Base-by-base conservation (phyloP, 2,888 invertebrate genomes). In the Steromphala cineraria region DNA sequence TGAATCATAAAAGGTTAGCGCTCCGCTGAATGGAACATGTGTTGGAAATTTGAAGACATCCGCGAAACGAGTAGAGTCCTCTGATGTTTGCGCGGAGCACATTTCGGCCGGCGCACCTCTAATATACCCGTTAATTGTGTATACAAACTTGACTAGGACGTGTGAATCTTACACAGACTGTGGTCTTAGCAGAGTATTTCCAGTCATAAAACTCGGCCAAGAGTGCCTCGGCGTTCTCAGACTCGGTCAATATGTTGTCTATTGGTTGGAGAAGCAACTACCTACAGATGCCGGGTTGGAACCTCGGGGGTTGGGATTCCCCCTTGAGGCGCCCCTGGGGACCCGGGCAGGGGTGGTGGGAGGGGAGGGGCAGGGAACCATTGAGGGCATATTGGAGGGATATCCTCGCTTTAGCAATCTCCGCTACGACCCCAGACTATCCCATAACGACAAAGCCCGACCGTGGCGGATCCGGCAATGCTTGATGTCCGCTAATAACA, bases 11-110 rank as follows among this genome's bases (percentile, higher is more conserved):
- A 75, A 75, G 75, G 75, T 75, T 75, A 75, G 21, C 75, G 24
- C 52, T 53, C 53, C 24, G 36, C 76, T 55, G 53, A 76, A 28
- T 24, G 40, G 36, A 76, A 76, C 76, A 76, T 55, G 76, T 76
- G 76, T 55, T 76, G 76, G 76, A 76, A 76, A 76, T 55, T 76
- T 55, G 76, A 76, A 76, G 55, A 76, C 76, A 76, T 76, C 76
- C 55, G 53, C 76, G 76, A 76, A 15, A 31, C 46, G 53, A 75
- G 75, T 53, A 53, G 40, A 24, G 19, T 62, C 62, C 62, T 62
- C 78, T 31, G 52, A 62, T 62, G 36, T 67, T 67, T n/a, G 28
- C 36, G 67, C 78, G 31, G 46, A 67, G 56, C 67, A 78, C 53
- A 67, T 78, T 55, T 40, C 67, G 55, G 31, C 52, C 31, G 67